Evolutionary conservation across 2,888 invertebrate species (phyloP), one percentile per base, ranked within the genome.

Genomic region (Dione juno): DNA sequence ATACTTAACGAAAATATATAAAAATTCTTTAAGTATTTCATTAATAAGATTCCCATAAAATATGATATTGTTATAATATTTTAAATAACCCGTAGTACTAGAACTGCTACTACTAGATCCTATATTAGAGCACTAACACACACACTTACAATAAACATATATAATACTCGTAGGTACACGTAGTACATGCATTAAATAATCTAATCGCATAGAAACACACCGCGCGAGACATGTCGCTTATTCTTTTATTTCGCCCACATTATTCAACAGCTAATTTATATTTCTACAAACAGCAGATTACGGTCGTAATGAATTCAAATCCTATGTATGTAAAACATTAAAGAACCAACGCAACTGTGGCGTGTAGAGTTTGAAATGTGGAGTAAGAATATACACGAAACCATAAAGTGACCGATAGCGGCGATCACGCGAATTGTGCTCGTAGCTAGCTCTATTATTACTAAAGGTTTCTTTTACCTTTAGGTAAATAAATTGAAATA

Each of bases 201-300:
- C 45, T 50, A 37, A 64, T 37, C 63, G 48, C 45, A 13, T 16
- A 6, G 11, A 35, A 37, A 13, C 37, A 64, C 48, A 19, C 45
- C 14, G n/a, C 43, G 41, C 14, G 14, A 43, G 21, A 14, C 61
- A 21, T n/a, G 61, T 45, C 41, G 14, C 16, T 64, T 50, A 28
- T 52, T 37, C 40, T 21, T 19, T 16, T 64, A 64, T 64, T 64
- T 64, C 45, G 16, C 45, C 64, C 64, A 37, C 64, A 64, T 50
- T 52, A 64, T 37, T 64, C 64, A 64, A 50, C 64, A 64, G 64
- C 11, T 57, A 40, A 57, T 61, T 61, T 61, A 61, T 61, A 61
- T 28, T 41, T 50, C 64, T 21, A 64, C 19, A 64, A 64, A 40
- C 64, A 64, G 40, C 11, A 52, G 64, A 64, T 64, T 64, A 64